Base-by-base conservation (phyloP, 2,797 vertebrate genomes). In the Rhinatrema bivittatum region DNA sequence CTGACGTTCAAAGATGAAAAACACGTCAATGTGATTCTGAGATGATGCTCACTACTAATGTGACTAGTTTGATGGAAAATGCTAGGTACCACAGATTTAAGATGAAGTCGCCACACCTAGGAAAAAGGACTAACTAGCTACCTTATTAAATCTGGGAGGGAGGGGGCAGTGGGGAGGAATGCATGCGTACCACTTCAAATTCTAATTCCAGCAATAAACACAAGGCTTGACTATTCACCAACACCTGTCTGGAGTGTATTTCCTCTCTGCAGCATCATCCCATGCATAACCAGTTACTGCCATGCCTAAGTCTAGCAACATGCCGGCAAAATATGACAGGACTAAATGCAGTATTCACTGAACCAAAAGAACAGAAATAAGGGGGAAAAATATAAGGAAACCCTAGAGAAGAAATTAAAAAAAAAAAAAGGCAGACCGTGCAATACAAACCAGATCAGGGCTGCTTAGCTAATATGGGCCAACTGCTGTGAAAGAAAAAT, bases 401-500 rank as follows among this genome's bases (percentile, higher is more conserved):
- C 74, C 78, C 77, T 81, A 78, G 64, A 81, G 74, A 74, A 79
- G 74, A 82, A 82, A 82, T 76, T 90, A 85, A 84, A 38, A 28
- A 12, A 36, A 38, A 79, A 84, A 93, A 89, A 93, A 95, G 91
- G 91, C 93, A 94, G 95, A 99, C 90, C 93, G 93, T 96, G 94
- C 94, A 97, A 99, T 99, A 99, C 95, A 99, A 98, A 97, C 94
- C 93, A 85, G 92, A 91, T 94, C 93, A 95, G 93, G 42, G 95
- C 91, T 93, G 95, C 93, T 97, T 98, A 99, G 92, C 95, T 98
- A 99, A 92, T 93, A 93, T 91, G 93, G 94, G 91, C 91, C 94
- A 94, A 97, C 92, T 93, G 94, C 94, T 99, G 95, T 91, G 93
- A 93, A 95, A 98, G 94, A 98, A 94, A 99, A 99, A 99, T 59